These are phyloP conservation scores for Xyrauchen texanus DNA, from an alignment of 2,113 vertebrate species.

Conservation along the genomic window DNA sequence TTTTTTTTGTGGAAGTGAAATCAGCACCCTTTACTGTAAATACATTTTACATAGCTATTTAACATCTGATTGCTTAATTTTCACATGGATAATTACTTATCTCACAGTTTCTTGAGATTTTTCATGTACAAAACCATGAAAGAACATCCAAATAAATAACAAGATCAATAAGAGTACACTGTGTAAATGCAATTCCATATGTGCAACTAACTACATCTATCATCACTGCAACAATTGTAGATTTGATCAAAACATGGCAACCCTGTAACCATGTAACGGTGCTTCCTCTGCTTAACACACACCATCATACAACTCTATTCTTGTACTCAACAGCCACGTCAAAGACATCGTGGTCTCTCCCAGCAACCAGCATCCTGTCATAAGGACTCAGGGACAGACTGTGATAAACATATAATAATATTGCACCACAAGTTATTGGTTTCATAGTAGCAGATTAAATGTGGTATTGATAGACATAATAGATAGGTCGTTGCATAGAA, in stretches of 20 bases:
- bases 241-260: slow-evolving; percentile 26
- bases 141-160: background rate
- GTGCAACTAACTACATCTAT: background rate
- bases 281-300: background rate
- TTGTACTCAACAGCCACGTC: slow-evolving; percentile 1
- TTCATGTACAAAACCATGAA: background rate
- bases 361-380: background rate
- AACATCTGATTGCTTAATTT: background rate
- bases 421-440: no score
- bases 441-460: background rate
- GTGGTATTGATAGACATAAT: background rate
- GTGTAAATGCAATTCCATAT: slow-evolving; percentile 19
- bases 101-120: no score
- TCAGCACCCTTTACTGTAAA: no score
- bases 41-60: background rate
- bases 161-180: background rate
- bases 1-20: no score
- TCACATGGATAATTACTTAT: background rate
- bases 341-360: background rate
- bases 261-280: slow-evolving; percentile 19
- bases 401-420: no score
- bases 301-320: background rate
- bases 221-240: slow-evolving; percentile 23
- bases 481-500: no score
- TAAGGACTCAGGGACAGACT: no score